Evolutionary conservation across 2,113 vertebrate genomes (phyloP).

Genomic region (Ceuthmochares aereus): DNA sequence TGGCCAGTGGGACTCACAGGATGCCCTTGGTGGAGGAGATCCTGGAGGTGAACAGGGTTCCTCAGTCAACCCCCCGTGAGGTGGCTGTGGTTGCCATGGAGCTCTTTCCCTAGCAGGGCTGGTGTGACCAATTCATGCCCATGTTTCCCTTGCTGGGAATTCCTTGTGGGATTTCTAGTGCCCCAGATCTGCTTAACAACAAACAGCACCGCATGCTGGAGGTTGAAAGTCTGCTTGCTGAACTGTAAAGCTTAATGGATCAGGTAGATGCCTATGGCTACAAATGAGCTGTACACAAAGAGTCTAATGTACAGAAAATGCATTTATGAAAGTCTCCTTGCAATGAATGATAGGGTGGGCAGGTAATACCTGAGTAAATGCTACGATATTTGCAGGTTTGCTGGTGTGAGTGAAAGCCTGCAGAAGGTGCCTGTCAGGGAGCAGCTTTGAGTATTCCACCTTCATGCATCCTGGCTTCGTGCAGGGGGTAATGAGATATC

Average conservation of each 20-base stretch:
- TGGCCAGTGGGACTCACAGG: accelerated
- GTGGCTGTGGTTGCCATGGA: background rate
- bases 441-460: background rate
- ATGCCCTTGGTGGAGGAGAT: background rate
- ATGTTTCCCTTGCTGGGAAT: background rate
- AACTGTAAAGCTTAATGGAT: background rate
- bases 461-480: background rate
- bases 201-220: accelerated
- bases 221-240: background rate
- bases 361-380: background rate
- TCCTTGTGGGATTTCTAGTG: background rate
- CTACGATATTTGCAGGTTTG: background rate
- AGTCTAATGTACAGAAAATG: background rate
- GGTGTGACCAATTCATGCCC: accelerated
- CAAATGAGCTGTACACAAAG: background rate
- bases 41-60: background rate
- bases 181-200: background rate
- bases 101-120: background rate
- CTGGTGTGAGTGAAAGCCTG: background rate
- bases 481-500: background rate
- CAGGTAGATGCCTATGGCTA: background rate
- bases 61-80: accelerated
- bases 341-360: background rate
- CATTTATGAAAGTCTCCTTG: background rate
- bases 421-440: background rate